Evolutionary conservation across 2,888 invertebrate species (phyloP).

Genomic region (Ophion obscuratus): DNA sequence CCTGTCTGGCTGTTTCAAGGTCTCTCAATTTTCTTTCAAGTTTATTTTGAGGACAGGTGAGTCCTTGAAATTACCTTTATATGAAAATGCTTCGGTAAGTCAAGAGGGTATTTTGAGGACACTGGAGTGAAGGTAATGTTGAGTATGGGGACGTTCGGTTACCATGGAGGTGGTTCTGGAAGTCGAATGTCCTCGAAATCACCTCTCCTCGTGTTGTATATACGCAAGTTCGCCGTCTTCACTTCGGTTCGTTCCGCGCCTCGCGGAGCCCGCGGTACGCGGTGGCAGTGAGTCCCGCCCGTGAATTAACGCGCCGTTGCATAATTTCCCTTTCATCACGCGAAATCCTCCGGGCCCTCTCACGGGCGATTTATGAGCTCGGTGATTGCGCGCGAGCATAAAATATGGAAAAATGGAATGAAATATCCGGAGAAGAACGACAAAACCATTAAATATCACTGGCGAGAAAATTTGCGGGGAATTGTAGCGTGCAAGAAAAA

Average conservation of each 20-base stretch:
- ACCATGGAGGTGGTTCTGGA: neutral
- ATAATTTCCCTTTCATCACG: constrained; percentile 62
- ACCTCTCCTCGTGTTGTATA: neutral
- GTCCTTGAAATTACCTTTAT: too few species aligned
- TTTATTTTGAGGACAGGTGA: neutral
- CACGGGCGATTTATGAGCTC: constrained; percentile 50
- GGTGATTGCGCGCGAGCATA: constrained; percentile 40
- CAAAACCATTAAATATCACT: neutral
- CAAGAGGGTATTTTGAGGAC: neutral
- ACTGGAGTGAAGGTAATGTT: neutral
- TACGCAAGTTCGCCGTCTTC: neutral
- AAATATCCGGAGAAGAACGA: constrained; percentile 5
- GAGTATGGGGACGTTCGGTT: neutral
- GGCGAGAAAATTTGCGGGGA: neutral
- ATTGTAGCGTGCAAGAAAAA: neutral
- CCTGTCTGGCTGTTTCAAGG: neutral
- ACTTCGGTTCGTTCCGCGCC: constrained; percentile 51
- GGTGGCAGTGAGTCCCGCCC: constrained; percentile 49
- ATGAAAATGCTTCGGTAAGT: too few species aligned
- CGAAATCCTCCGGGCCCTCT: constrained; percentile 24
- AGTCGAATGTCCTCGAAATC: neutral
- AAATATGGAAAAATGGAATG: constrained; percentile 27
- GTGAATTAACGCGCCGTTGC: constrained; percentile 59
- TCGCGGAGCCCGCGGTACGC: neutral
- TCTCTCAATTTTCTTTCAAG: neutral